phyloP scores from a whole-genome alignment of 2,113 vertebrate genomes.

The Empidonax traillii region DNA sequence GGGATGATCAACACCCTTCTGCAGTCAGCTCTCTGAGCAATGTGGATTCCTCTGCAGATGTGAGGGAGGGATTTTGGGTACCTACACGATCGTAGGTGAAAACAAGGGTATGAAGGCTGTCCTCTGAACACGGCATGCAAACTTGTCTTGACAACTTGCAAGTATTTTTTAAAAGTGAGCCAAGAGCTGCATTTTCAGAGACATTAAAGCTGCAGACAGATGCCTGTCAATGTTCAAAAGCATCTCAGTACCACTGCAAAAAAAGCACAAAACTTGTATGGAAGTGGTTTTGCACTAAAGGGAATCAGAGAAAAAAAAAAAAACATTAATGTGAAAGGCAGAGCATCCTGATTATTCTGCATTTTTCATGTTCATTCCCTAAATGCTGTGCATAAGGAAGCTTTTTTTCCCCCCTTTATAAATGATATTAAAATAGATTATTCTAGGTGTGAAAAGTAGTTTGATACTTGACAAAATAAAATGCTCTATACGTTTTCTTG shows the following conservation, averaged over 20 bases:
- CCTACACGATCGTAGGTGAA: not conserved
- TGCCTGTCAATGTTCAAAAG: not conserved
- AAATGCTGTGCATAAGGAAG: not conserved
- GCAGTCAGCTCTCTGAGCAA: not conserved
- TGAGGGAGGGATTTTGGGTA: not conserved
- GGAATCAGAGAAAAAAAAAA: not conserved
- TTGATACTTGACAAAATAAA: not conserved
- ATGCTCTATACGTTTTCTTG: not conserved
- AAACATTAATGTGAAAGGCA: not conserved
- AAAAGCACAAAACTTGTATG: not conserved
- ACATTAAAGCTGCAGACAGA: not conserved
- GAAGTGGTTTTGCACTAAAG: not conserved
- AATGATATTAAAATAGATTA: not conserved
- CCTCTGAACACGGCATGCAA: not conserved
- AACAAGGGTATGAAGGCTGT: not conserved
- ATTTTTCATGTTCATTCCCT: not conserved
- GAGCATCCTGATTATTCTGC: not conserved
- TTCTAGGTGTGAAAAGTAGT: not conserved
- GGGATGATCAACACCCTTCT: accelerated
- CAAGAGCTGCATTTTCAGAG: not conserved
- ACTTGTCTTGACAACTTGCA: not conserved
- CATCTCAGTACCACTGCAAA: not conserved
- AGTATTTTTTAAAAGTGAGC: not conserved
- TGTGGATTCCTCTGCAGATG: not conserved
- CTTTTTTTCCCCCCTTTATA: not conserved